Conservation (phyloP, 2,113 vertebrate species). For the Phalacrocorax aristotelis region DNA sequence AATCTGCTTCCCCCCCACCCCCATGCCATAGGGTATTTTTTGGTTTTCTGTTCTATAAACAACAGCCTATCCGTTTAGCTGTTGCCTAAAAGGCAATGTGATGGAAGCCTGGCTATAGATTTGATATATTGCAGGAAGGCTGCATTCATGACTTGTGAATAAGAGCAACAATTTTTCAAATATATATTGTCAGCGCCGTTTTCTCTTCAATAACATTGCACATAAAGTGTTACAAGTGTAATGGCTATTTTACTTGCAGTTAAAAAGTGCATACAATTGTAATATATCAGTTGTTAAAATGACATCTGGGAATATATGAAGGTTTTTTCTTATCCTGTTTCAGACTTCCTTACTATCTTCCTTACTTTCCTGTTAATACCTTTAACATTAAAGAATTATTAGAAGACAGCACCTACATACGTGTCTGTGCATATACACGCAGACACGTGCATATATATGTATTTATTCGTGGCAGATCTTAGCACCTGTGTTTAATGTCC, state of each 20-base stretch:
- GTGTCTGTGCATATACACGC: accelerated
- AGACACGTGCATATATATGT: accelerated
- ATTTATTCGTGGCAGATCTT: background rate
- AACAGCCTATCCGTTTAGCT: background rate
- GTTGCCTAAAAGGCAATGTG: background rate
- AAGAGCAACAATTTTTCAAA: constrained; percentile 66
- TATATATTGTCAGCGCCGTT: constrained; percentile 66
- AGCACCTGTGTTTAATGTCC: background rate
- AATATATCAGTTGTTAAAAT: constrained; percentile 68
- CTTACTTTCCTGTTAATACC: background rate
- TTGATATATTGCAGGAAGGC: constrained; percentile 41
- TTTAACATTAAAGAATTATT: background rate
- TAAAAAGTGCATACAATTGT: constrained; percentile 68
- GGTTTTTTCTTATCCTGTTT: constrained; percentile 11
- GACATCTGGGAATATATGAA: constrained; percentile 42
- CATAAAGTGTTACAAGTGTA: constrained; percentile 72
- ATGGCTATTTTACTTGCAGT: constrained; percentile 72
- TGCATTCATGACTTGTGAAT: constrained; percentile 61
- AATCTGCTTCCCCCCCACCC: too few species aligned
- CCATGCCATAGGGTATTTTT: background rate
- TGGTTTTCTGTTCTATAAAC: background rate
- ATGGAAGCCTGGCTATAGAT: constrained; percentile 52
- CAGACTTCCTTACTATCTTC: constrained; percentile 14
- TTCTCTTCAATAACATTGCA: constrained; percentile 67
- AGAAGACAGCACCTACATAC: background rate